Conservation (phyloP, 2,113 vertebrate species). For the Microtus richardsoni region DNA sequence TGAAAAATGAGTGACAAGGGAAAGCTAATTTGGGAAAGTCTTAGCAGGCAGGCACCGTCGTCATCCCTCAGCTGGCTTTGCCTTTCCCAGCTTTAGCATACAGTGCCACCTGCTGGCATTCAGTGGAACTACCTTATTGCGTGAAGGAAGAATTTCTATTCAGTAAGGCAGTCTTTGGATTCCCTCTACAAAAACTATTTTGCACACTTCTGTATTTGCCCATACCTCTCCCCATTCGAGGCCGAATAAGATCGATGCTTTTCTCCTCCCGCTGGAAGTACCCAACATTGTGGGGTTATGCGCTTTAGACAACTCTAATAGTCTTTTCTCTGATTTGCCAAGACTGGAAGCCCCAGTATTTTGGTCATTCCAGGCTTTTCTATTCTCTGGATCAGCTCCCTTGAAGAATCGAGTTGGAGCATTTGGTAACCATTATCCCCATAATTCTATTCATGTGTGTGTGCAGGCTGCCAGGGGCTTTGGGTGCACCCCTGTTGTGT, state of each 20-base stretch:
- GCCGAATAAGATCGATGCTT: not conserved
- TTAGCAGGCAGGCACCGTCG: not conserved
- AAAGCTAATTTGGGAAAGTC: not conserved
- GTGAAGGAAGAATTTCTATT: not conserved
- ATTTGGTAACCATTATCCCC: not conserved
- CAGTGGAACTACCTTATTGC: not conserved
- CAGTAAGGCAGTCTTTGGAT: not conserved
- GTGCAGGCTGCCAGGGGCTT: not conserved
- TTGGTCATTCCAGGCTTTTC: slow-evolving; percentile 19
- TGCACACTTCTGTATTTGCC: not conserved
- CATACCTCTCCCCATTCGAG: not conserved
- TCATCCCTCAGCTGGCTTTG: no score
- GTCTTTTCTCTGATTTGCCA: not conserved
- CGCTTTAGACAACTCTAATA: not conserved
- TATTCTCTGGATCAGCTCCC: rapidly evolving
- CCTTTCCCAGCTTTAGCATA: not conserved
- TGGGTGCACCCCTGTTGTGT: not conserved
- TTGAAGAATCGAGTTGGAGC: not conserved
- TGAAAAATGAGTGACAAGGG: not conserved
- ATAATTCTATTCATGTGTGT: not conserved
- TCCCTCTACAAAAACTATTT: not conserved
- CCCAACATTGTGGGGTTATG: not conserved
- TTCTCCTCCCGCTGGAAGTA: not conserved
- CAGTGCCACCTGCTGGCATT: slow-evolving; percentile 44
- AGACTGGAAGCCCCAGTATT: not conserved